Conservation (phyloP, 2,797 vertebrate species). For the Menidia menidia region DNA sequence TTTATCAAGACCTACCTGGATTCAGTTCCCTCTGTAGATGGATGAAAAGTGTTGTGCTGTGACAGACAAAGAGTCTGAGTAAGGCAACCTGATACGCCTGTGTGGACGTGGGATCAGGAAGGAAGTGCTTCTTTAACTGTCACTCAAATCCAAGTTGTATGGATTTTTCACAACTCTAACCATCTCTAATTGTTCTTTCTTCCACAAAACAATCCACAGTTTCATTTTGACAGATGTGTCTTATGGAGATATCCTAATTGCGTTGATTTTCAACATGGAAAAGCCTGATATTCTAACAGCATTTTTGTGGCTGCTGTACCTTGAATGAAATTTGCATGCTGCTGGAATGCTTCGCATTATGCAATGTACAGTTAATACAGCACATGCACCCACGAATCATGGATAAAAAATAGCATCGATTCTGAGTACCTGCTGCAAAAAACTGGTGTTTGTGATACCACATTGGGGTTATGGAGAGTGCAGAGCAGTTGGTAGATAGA, state of each 20-base stretch:
- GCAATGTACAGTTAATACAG: conserved; percentile 55
- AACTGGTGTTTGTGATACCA: conserved; percentile 22
- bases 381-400: conserved; percentile 38
- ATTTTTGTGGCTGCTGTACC: conserved; percentile 34
- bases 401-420: conserved; percentile 6
- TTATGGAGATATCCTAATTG: not conserved
- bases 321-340: conserved; percentile 28
- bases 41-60: conserved; percentile 38
- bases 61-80: conserved; percentile 56
- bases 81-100: conserved; percentile 51
- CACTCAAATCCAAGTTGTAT: conserved; percentile 45
- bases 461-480: conserved; percentile 51
- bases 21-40: conserved; percentile 37
- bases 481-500: conserved; percentile 52
- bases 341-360: conserved; percentile 52
- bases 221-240: conserved; percentile 2
- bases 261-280: conserved; percentile 13
- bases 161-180: conserved; percentile 44
- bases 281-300: conserved; percentile 3
- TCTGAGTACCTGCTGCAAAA: conserved; percentile 23
- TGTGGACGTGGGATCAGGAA: conserved; percentile 48
- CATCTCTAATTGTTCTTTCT: not conserved
- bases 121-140: conserved; percentile 58
- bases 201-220: conserved; percentile 12
- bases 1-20: conserved; percentile 21